These are phyloP conservation scores for Datnioides undecimradiatus DNA, from an alignment of 2,113 vertebrate species.

Conservation along the genomic window DNA sequence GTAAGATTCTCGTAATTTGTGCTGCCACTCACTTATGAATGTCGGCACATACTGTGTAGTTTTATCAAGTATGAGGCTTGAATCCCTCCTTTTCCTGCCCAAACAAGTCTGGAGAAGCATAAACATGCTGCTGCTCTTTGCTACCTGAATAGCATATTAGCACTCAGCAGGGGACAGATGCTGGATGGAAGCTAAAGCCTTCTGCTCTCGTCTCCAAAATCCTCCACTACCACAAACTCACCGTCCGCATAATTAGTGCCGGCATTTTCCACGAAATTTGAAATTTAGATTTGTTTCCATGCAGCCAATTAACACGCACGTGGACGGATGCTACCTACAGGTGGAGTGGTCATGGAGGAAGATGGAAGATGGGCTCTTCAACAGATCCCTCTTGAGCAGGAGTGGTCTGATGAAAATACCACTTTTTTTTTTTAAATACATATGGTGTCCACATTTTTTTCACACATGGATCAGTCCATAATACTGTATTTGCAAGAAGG, in stretches of 20 bases:
- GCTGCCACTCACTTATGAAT: neutral
- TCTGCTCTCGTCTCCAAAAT: slow-evolving; percentile 26
- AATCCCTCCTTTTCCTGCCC: slow-evolving; percentile 1
- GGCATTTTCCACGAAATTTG: slow-evolving; percentile 27
- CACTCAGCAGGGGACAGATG: slow-evolving; percentile 23
- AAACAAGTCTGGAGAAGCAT: slow-evolving; percentile 10
- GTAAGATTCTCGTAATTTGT: neutral
- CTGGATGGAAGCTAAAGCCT: neutral
- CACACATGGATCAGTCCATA: neutral
- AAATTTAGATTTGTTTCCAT: slow-evolving; percentile 33
- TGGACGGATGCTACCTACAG: neutral
- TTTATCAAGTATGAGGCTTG: neutral
- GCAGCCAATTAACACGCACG: neutral
- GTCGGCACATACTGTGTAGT: neutral
- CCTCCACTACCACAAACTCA: neutral
- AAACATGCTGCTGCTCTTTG: neutral
- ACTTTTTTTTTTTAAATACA: too few species aligned
- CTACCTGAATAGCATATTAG: slow-evolving; percentile 13
- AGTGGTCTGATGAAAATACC: neutral
- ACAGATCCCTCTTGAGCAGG: neutral
- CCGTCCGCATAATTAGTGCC: slow-evolving; percentile 23
- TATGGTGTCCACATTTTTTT: too few species aligned
- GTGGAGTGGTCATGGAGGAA: neutral
- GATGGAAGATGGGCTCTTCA: neutral
- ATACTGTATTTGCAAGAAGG: neutral